A percentile compares a stretch with the other conserved stretches of the same genome.
phyloP scores from a whole-genome alignment of 2,113 vertebrate genomes.

The Ailurus styani region DNA sequence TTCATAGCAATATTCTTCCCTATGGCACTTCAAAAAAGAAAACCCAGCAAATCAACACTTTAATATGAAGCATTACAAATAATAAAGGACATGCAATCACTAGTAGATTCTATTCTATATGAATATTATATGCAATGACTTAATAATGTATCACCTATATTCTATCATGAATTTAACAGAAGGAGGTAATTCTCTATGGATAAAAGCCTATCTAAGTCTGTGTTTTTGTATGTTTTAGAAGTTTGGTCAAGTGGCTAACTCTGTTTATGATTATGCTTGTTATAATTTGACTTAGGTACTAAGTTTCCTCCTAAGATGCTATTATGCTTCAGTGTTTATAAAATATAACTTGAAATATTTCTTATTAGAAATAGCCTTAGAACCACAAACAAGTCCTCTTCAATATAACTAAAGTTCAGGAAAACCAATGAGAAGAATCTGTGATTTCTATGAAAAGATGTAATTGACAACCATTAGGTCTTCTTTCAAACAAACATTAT shows the following conservation, averaged over 20 bases:
- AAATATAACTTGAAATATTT: neutral
- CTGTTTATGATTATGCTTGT: neutral
- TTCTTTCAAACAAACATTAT: neutral
- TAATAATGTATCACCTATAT: slow-evolving; percentile 21
- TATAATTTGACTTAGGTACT: neutral
- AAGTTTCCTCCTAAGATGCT: neutral
- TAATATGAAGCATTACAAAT: slow-evolving; percentile 23
- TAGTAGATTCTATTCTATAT: neutral
- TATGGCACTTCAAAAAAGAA: slow-evolving; percentile 19
- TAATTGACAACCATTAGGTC: neutral
- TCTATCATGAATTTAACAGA: slow-evolving; percentile 32
- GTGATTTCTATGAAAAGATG: neutral
- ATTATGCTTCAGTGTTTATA: neutral
- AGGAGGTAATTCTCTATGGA: neutral
- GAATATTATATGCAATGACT: slow-evolving; percentile 40
- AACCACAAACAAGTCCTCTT: neutral
- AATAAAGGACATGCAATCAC: neutral
- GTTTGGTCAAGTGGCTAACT: slow-evolving; percentile 8
- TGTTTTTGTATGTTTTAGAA: slow-evolving; percentile 16
- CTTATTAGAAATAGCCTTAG: neutral
- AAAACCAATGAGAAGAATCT: neutral
- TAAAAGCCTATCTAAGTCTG: neutral
- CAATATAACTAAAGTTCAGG: neutral
- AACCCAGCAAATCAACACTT: neutral
- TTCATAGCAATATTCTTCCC: slow-evolving; percentile 46